Percentiles rank a stretch among this genome's conserved stretches.
Conservation (phyloP, 1,140 invertebrate genomes). For the Achatina immaculata region DNA sequence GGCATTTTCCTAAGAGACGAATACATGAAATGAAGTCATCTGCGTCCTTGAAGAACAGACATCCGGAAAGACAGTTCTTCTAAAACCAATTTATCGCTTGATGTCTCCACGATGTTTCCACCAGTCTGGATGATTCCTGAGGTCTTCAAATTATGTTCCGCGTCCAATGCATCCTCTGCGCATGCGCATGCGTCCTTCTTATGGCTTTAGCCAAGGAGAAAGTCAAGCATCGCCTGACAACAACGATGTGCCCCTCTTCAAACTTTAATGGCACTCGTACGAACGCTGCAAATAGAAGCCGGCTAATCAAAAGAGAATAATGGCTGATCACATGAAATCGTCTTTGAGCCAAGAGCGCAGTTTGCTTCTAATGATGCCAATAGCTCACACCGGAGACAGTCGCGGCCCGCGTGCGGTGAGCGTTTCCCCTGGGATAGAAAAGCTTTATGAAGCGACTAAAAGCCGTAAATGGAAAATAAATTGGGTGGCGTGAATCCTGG, state of each 20-base stretch:
- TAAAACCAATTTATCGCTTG: constrained; percentile 22
- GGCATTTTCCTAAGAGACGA: too few relatives aligned
- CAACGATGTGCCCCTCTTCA: constrained; percentile 29
- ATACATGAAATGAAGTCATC: background rate
- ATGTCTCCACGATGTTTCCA: constrained; percentile 15
- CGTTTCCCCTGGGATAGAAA: constrained; percentile 37
- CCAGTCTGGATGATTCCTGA: background rate
- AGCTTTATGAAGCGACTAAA: constrained; percentile 51
- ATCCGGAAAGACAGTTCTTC: constrained; percentile 19
- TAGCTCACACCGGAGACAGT: constrained; percentile 37
- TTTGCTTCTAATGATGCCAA: constrained; percentile 49
- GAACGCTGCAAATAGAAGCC: constrained; percentile 41
- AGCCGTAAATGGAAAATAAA: constrained; percentile 52
- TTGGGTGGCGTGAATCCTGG: constrained; percentile 42
- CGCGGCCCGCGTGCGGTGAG: constrained; percentile 27
- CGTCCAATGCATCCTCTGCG: background rate
- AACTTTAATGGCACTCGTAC: constrained; percentile 36
- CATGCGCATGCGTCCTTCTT: constrained; percentile 29
- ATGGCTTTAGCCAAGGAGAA: constrained; percentile 17
- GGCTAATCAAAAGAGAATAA: constrained; percentile 48
- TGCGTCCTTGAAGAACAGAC: background rate
- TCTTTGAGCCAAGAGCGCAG: constrained; percentile 42
- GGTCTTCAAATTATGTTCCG: constrained; percentile 14
- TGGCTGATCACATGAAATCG: constrained; percentile 49
- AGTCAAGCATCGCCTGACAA: constrained; percentile 36